These are phyloP conservation scores for Campylomormyrus tamandua DNA, from an alignment of 2,113 vertebrate species.

Conservation along the genomic window DNA sequence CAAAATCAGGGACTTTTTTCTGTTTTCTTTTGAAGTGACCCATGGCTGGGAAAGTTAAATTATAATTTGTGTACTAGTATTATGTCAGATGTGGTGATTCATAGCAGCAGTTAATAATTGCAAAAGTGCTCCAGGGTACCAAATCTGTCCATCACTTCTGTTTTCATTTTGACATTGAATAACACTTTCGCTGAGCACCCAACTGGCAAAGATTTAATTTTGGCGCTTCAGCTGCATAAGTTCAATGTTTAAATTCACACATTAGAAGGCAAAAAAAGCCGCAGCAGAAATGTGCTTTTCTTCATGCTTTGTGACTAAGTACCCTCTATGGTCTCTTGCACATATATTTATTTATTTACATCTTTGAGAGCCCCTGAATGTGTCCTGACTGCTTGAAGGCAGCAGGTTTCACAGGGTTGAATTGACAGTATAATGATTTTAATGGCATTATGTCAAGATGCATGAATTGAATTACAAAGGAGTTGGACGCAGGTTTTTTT, in stretches of 20 bases:
- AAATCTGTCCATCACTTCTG: constrained; percentile 62
- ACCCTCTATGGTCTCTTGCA: not conserved
- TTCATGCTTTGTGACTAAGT: not conserved
- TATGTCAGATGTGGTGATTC: constrained; percentile 73
- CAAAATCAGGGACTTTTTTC: constrained; percentile 54
- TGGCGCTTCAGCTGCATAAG: constrained; percentile 10
- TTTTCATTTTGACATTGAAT: constrained; percentile 59
- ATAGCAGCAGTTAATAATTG: constrained; percentile 69
- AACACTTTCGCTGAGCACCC: constrained; percentile 69
- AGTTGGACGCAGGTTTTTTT: constrained; percentile 17
- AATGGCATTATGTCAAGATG: not conserved
- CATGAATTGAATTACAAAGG: not conserved
- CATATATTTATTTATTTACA: not conserved
- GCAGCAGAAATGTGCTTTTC: not conserved
- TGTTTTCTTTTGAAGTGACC: constrained; percentile 68
- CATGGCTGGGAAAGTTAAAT: constrained; percentile 58
- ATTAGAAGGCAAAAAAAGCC: not conserved
- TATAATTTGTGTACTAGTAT: constrained; percentile 62
- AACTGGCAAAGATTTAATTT: constrained; percentile 65
- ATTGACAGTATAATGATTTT: constrained; percentile 3
- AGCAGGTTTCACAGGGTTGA: not conserved
- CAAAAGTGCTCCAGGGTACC: constrained; percentile 68
- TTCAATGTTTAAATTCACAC: not conserved
- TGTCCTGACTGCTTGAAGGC: not conserved
- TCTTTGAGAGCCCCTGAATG: not conserved